phyloP scores from a whole-genome alignment of 2,797 vertebrate genomes.

The Octomys mimax region DNA sequence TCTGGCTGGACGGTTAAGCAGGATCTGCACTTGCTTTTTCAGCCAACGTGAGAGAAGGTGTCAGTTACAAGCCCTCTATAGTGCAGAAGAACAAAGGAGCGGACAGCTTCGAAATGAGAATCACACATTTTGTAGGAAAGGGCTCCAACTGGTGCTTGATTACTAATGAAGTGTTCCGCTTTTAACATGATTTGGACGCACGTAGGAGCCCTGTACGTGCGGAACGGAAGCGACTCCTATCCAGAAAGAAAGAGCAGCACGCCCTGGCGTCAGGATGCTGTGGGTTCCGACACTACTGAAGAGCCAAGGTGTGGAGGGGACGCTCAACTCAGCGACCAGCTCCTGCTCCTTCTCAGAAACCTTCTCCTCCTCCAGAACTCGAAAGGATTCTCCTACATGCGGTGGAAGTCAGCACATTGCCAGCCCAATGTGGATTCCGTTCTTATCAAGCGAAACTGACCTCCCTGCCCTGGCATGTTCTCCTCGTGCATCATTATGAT shows the following conservation, averaged over 20 bases:
- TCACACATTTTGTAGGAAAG: conserved; percentile 32
- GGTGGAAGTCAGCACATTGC: conserved; percentile 58
- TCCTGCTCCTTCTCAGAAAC: not conserved
- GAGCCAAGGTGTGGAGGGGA: not conserved
- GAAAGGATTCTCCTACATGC: conserved; percentile 33
- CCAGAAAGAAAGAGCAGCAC: not conserved
- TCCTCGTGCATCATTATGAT: conserved; percentile 29
- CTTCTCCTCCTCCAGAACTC: conserved; percentile 30
- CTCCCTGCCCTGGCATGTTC: conserved; percentile 47
- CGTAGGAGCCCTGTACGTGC: not conserved
- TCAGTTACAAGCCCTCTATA: not conserved
- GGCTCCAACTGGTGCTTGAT: conserved; percentile 31
- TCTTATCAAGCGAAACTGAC: conserved; percentile 71
- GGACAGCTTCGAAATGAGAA: conserved; percentile 55
- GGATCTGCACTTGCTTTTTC: conserved; percentile 13
- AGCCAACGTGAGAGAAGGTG: not conserved
- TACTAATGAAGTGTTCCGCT: not conserved
- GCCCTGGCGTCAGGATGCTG: not conserved
- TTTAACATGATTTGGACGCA: not conserved
- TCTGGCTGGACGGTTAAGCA: conserved; percentile 33
- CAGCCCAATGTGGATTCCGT: not conserved
- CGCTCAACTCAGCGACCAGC: not conserved
- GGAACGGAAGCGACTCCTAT: not conserved
- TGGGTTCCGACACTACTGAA: not conserved
- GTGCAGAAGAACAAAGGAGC: conserved; percentile 49